A percentile compares a stretch with the other conserved stretches of the same genome.
These are phyloP conservation scores for Drosophila lowei DNA, from an alignment of 1,140 invertebrate species.

Conservation along the genomic window DNA sequence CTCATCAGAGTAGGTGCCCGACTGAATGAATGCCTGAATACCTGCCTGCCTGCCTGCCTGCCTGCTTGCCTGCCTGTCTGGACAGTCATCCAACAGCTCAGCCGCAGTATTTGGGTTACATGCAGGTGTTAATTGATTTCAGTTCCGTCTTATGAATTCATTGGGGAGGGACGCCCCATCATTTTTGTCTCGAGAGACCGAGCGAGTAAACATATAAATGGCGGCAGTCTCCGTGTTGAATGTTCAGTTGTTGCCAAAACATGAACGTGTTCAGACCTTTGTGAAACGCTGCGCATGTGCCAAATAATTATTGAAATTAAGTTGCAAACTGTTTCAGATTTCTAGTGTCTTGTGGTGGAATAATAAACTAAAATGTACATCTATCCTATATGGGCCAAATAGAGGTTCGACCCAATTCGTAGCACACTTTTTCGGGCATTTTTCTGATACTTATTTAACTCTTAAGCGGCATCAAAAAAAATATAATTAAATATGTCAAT, in stretches of 20 bases:
- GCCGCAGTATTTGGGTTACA: not conserved
- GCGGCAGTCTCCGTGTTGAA: not conserved
- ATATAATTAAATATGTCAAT: not conserved
- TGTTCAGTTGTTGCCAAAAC: slow-evolving; percentile 19
- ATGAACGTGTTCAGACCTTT: slow-evolving; percentile 5
- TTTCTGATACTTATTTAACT: too few species aligned
- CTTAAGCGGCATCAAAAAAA: not conserved
- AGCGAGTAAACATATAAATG: not conserved
- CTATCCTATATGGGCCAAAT: too few species aligned
- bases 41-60: not conserved
- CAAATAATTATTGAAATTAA: not conserved
- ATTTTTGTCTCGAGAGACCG: not conserved
- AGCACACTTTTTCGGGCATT: not conserved
- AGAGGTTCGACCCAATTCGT: not conserved
- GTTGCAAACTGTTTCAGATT: not conserved
- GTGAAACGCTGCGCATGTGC: not conserved
- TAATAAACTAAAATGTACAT: too few species aligned
- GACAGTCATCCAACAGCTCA: not conserved
- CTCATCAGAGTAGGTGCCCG: not conserved
- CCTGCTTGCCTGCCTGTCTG: too few species aligned
- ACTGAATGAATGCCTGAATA: too few species aligned
- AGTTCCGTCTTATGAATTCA: not conserved
- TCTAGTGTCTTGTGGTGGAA: not conserved
- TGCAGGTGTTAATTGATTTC: slow-evolving; percentile 35
- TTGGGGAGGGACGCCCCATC: too few species aligned